Conservation (phyloP, 30 jellyfish, hydroid and myxozoan species). For the Aurelia coerulea region DNA sequence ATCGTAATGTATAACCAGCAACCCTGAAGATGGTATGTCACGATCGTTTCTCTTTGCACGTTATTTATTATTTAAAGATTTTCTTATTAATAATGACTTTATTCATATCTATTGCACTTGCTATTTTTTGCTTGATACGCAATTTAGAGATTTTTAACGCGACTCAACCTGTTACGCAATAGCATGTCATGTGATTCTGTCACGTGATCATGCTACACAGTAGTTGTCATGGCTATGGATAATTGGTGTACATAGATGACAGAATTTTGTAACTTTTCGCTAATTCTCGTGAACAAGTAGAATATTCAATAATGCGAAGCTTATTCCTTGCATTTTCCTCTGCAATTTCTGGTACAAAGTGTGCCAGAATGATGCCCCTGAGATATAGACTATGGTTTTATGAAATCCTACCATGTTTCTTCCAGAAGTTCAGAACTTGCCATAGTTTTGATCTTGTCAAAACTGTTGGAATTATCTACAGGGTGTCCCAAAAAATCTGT, state of each 20-base stretch:
- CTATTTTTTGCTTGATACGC: conserved; percentile 5
- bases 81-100: conserved; percentile 11
- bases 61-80: conserved; percentile 22
- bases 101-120: conserved; percentile 31
- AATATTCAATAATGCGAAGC: background rate
- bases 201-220: conserved; percentile 5
- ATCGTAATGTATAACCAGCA: no score
- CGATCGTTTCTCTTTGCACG: conserved; percentile 1
- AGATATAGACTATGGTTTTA: no score
- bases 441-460: no score
- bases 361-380: no score
- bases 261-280: conserved; percentile 11
- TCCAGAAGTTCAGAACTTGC: no score
- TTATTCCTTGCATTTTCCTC: no score
- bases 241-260: conserved; percentile 57
- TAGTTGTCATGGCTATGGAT: conserved; percentile 31
- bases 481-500: no score
- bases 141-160: conserved; percentile 13
- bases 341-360: no score
- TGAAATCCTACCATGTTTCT: no score
- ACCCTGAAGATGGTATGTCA: background rate
- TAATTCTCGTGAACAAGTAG: conserved; percentile 8
- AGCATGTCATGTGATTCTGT: background rate
- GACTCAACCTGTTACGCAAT: conserved; percentile 6
- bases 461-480: no score